Evolutionary conservation across 2,113 vertebrate genomes (phyloP), one percentile per base, ranked within the genome.

Genomic region (Oryzias curvinotus): DNA sequence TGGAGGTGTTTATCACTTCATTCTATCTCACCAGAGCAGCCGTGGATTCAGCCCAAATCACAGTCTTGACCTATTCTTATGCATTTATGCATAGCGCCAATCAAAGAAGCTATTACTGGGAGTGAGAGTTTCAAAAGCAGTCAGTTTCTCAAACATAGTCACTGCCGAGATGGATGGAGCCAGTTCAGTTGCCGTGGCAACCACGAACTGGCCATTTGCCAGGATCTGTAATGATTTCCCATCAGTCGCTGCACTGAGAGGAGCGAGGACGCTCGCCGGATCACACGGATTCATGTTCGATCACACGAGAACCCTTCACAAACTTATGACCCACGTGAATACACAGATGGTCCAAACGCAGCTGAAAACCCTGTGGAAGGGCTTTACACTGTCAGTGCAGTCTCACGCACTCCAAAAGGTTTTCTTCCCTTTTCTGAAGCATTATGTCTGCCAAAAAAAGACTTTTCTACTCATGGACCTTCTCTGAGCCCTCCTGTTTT

Each of bases 221-320:
- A 91, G 76, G 80, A 87, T 87, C 85, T 81, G 81, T 90, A 90
- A 91, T 90, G 86, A 87, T 85, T 90, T 89, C 80, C 77, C 80
- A 88, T 91, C 85, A 88, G 75, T 77, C 86, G 78, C 80, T 80
- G 77, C 63, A 64, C 69, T 12, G 70, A 74, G 73, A 69, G 73
- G 66, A 77, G 79, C 62, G 67, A 68, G 76, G 64, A 82, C 61
- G 71, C 76, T 74, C 10, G 10, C 13, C 19, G 59, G 23, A 60
- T 79, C 52, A 75, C 45, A 60, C 28, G 18, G 54, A 7, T 53
- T 54, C 45, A 19, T 48, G 54, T 41, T 36, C 46, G 52, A 70
- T 54, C 57, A 28, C 28, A 63, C 23, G n/a, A 36, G 47, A 76
- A 66, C 54, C 72, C 65, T 26, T 60, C 52, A 51, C 55, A 69